Evolutionary conservation across 2,113 vertebrate genomes (phyloP), one percentile per base, ranked within the genome.

Genomic region (Anthoscopus minutus): DNA sequence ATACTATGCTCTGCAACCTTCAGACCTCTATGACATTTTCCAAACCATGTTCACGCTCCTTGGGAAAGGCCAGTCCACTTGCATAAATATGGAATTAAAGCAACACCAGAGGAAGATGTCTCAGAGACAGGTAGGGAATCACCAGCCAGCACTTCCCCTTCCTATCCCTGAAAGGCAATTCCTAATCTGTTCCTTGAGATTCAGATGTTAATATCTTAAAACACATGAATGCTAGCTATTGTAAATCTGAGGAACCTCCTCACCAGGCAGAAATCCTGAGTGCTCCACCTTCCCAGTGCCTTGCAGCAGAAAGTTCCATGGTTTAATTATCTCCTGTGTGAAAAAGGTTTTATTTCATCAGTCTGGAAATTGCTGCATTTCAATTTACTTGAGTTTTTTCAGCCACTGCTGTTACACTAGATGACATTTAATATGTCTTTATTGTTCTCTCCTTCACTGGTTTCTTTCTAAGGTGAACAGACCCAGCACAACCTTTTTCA

Each of bases 311-410:
- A 73, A 82, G 16, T 86, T 90, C 76, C 44, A 37, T 30, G 56
- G 86, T 71, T 94, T 96, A 83, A 94, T 95, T 96, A 93, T 71
- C 71, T 93, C 67, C 64, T 54, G 22, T 84, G 51, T 86, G 72
- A 92, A 74, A 94, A 78, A 35, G 14, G 20, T 35, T 92, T 92
- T 78, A 88, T 96, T 94, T 94, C 71, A 90, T 93, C 86, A 77
- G 72, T 28, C 80, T 95, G 42, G 67, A 95, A 95, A 92, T 83
- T 90, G 69, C 82, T 86, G 56, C 51, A 74, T 93, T 85, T 91
- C 88, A 90, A 70, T 93, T 88, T 67, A 62, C 47, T 84, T 64
- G 67, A 57, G 35, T 81, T 86, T 92, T 86, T 90, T 83, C 78
- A 94, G 56, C 33, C 44, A 66, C 30, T 23, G 35, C 22, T 93